Base-by-base conservation (phyloP, 1,140 invertebrate genomes). In the Varroa destructor region DNA sequence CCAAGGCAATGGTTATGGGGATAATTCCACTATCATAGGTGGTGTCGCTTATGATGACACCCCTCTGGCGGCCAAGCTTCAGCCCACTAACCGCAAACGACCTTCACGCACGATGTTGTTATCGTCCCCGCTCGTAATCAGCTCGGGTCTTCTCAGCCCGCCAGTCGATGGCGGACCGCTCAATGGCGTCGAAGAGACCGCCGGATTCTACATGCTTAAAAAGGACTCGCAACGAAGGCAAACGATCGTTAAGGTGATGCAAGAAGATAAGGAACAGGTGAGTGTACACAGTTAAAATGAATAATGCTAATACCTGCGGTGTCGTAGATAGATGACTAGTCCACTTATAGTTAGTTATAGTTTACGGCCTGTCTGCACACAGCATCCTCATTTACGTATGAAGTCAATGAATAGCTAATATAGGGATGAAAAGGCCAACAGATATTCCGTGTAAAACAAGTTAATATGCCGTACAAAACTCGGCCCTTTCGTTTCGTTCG, bases 151-250 rank as follows among this genome's bases (percentile, higher is more conserved):
- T 25, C 56, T 73, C 55, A 78, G 73, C 71, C 77, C 77, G 67
- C 72, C 76, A 58, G 72, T 78, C 71, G 75, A 78, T 73, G 74
- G 77, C 51, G 74, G 72, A 56, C 51, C 70, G 42, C 73, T 70
- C 8, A 76, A 75, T 72, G 74, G 74, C 37, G 79, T 79, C 1
- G 75, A 79, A 56, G 89, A 93, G 79, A 86, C 88, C 61, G 90
- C 92, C 78, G 89, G 90, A 0, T 97, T 98, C 79, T 98, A 96
- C 81, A 80, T 97, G 70, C 81, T 97, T 6, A 94, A 97, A 79
- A 99, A 98, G 79, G 95, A 98, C 78, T 96, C 92, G 4, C 94
- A 99, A 80, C 83, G 94, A 70, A 84, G 95, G 75, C 87, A 87
- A 76, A 97, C 93, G 6, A 81, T 99, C 1, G 90, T 89, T 0